Evolutionary conservation across 2,113 vertebrate genomes (phyloP).

Genomic region (Prunella fulvescens): DNA sequence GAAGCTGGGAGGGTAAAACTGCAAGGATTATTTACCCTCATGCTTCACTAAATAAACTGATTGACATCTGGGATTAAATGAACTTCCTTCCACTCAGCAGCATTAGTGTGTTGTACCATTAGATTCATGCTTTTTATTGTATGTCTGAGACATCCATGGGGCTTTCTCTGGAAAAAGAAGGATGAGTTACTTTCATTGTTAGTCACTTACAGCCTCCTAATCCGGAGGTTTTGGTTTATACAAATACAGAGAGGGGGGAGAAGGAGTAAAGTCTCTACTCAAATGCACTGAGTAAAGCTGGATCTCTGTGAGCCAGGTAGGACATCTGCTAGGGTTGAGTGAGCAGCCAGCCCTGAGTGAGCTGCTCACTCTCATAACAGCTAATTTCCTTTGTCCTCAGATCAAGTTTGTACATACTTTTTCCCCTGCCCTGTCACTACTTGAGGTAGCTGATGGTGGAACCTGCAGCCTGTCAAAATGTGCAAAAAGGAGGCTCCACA

Average conservation of each 20-base stretch:
- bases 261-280: not conserved
- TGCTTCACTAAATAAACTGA: not conserved
- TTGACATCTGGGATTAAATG: not conserved
- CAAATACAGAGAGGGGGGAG: not conserved
- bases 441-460: not conserved
- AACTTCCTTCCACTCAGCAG: not conserved
- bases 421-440: not conserved
- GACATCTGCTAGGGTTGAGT: not conserved
- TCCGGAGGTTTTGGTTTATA: not conserved
- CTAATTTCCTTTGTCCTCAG: not conserved
- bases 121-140: not conserved
- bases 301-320: not conserved
- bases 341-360: not conserved
- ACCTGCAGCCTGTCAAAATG: not conserved
- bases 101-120: not conserved
- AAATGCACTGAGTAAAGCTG: not conserved
- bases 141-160: not conserved
- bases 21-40: conserved; percentile 6
- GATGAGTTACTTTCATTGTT: not conserved
- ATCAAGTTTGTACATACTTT: not conserved
- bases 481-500: not conserved
- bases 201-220: not conserved
- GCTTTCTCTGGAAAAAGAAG: not conserved
- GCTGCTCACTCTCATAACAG: not conserved
- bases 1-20: not conserved